Conservation (phyloP, 1,140 invertebrate species). For the Drosophila tani region DNA sequence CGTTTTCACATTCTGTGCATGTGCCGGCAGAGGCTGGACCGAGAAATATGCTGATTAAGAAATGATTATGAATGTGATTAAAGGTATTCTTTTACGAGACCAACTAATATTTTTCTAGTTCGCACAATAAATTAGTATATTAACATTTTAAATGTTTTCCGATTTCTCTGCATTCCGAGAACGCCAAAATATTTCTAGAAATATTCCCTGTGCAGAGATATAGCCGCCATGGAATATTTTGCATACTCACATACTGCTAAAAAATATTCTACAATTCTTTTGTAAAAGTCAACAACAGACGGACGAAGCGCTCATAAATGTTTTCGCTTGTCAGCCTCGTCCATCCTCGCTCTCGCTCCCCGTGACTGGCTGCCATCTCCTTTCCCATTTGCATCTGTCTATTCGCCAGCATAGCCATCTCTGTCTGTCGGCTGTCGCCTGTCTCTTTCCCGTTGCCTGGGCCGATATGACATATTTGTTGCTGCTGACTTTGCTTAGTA, state of each 20-base stretch:
- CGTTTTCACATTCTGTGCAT: too few relatives aligned
- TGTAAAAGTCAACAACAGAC: conserved; percentile 78
- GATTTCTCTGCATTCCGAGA: too few relatives aligned
- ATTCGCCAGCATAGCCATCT: conserved; percentile 12
- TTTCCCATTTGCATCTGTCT: conserved; percentile 46
- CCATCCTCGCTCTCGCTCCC: conserved; percentile 6
- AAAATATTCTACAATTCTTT: conserved; percentile 82
- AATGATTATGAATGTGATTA: too few relatives aligned
- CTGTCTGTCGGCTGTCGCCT: conserved; percentile 17
- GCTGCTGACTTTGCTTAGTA: conserved; percentile 80
- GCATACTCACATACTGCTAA: conserved; percentile 70
- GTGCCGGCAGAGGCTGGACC: too few relatives aligned
- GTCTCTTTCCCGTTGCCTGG: conserved; percentile 18
- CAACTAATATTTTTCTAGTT: too few relatives aligned
- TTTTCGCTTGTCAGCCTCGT: conserved; percentile 42
- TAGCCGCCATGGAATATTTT: conserved; percentile 49
- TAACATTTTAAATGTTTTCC: too few relatives aligned
- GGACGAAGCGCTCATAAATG: conserved; percentile 73
- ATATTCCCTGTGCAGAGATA: conserved; percentile 16
- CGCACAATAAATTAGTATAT: too few relatives aligned
- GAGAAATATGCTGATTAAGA: too few relatives aligned
- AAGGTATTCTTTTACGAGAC: too few relatives aligned
- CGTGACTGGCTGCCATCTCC: conserved; percentile 18
- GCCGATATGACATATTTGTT: conserved; percentile 77
- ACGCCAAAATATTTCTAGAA: background rate